Evolutionary conservation across 2,113 vertebrate species (phyloP), one percentile per base, ranked within the genome.

Genomic region (Amia ocellicauda): DNA sequence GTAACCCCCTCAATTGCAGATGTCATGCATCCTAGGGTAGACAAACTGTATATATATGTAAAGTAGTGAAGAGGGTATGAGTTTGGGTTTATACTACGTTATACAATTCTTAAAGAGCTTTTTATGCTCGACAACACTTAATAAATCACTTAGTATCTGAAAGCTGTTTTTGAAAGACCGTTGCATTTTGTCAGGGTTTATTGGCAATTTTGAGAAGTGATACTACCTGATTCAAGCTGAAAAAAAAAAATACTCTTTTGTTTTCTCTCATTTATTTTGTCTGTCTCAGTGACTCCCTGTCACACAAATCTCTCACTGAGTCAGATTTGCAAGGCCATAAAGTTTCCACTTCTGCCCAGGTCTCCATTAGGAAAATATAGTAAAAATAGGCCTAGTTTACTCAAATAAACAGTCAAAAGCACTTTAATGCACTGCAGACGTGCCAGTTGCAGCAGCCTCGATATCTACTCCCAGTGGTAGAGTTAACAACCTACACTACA

Each of bases 191-290:
- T 17, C 40, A 2, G 77, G 80, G 83, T 77, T 66, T 36, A 68
- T 85, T 86, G 86, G 86, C 86, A 78, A 76, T 62, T 88, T 86
- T 83, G 86, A 87, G 82, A 72, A 86, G 80, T 1, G 66, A 78
- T 78, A 83, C 74, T 52, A 81, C 78, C 73, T 83, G 85, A 88
- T 88, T 87, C 86, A 85, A 85, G 85, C 36, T 11, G 28, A 7
- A 29, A 47, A 27, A 22, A 41, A 47, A 27, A 60, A 26, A 45
- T 19, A 22, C 41, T 28, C 41, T 47, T 26, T 60, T 24, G 40
- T 45, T 85, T 82, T 59, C 83, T 81, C 88, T 87, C 79, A 89
- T 91, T 90, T 88, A 84, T 83, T 87, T 85, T 83, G 80, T 85
- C 87, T 88, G 80, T 85, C 79, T 73, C 69, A 23, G 40, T 42